Conservation (phyloP, 1,140 invertebrate species). For the Sminthurinus signatus region DNA sequence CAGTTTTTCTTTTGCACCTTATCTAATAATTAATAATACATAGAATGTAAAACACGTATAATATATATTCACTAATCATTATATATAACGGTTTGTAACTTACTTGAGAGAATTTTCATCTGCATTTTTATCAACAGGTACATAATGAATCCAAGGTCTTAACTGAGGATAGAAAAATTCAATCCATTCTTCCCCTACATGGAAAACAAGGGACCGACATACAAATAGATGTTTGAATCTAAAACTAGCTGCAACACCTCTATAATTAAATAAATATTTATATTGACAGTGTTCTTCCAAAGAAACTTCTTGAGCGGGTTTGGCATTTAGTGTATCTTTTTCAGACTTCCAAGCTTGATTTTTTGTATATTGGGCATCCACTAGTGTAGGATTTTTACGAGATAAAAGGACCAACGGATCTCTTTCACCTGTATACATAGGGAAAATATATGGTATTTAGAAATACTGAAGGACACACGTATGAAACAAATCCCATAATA, state of each 20-base stretch:
- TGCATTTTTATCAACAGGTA: constrained; percentile 71
- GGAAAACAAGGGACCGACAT: constrained; percentile 89
- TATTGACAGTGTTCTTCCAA: constrained; percentile 89
- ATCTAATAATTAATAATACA: neutral
- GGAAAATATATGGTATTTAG: no score
- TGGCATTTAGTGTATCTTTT: constrained; percentile 75
- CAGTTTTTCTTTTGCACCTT: neutral
- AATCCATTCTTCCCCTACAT: constrained; percentile 88
- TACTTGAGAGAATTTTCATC: constrained; percentile 59
- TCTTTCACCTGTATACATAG: no score
- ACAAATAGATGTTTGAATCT: constrained; percentile 93
- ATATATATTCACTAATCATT: no score
- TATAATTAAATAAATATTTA: constrained; percentile 93
- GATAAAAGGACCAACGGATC: constrained; percentile 85
- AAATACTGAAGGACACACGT: no score
- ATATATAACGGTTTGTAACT: constrained; percentile 11
- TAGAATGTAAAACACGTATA: neutral
- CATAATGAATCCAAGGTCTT: constrained; percentile 93
- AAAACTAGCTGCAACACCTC: constrained; percentile 94
- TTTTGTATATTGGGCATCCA: constrained; percentile 92
- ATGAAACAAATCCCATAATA: no score
- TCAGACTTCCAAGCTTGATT: constrained; percentile 98
- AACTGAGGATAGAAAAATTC: constrained; percentile 92
- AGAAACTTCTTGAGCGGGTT: constrained; percentile 77
- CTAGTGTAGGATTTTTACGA: constrained; percentile 64